These are phyloP conservation scores for Serripes groenlandicus DNA, from an alignment of 2,888 invertebrate species.

Conservation along the genomic window DNA sequence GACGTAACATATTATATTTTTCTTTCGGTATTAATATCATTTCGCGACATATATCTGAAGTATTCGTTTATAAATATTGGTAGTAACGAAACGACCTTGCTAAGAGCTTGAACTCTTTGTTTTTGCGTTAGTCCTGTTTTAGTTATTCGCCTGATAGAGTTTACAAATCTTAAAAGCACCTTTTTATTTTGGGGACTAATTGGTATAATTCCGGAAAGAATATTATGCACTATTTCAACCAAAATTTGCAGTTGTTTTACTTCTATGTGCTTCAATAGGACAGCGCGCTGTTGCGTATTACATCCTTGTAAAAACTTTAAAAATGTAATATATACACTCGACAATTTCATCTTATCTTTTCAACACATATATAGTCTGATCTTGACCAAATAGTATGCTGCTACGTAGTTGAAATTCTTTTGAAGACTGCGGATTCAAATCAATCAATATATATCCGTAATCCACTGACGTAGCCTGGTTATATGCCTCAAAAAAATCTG, in stretches of 20 bases:
- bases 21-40: constrained; percentile 6
- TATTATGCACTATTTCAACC: constrained; percentile 31
- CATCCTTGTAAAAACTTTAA: not conserved
- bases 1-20: not conserved
- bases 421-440: constrained; percentile 20
- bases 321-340: not conserved
- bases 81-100: not conserved
- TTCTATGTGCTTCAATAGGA: not conserved
- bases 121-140: not conserved
- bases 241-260: not conserved
- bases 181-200: constrained; percentile 4
- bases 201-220: not conserved
- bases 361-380: not conserved
- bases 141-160: not conserved
- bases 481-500: constrained; percentile 17
- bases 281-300: not conserved
- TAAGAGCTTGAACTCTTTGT: not conserved
- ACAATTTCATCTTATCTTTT: not conserved
- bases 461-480: not conserved
- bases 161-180: not conserved
- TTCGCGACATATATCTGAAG: not conserved
- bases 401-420: constrained; percentile 12
- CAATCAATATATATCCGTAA: constrained; percentile 19
- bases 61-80: constrained; percentile 6
- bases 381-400: constrained; percentile 25